Evolutionary conservation across 2,888 invertebrate species (phyloP), one percentile per base, ranked within the genome.

Genomic region (Dolichopus griseipennis): DNA sequence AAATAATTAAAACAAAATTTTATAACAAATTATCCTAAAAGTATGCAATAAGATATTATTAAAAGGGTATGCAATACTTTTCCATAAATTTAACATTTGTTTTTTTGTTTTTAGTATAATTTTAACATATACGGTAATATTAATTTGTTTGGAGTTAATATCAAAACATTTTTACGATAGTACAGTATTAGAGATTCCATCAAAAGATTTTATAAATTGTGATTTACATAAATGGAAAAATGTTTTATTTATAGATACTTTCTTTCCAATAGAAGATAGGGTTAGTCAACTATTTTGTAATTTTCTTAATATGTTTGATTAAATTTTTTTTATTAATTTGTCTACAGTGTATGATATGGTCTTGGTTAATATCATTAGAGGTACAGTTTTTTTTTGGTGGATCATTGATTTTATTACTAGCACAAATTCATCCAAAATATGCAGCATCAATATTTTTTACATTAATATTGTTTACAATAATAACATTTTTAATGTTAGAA

Each of bases 281-380:
- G 89, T 88, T 73, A 80, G 80, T 27, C 27, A 70, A 52, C 27
- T n/a, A 15, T 52, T 52, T 18, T 12, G 12, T 43, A 7, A 18
- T 52, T 52, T 52, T 37, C 12, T n/a, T n/a, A n/a, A n/a, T n/a
- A n/a, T n/a, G 37, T 37, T 37, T 27, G 27, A 27, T n/a, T 4
- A 20, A 15, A 22, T n/a, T 63, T 10, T 27, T 22, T 20, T 66
- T 41, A 10, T 8, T 62, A 15, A 41, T 71, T 70, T 67, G n/a
- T n/a, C n/a, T n/a, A 34, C 78, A 92, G 91, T 92, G 92, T 74
- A 89, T 91, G 89, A 83, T 90, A 67, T 87, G 91, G 84, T 90
- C 91, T 69, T 92, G 91, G 92, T 90, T 90, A 78, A 80, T 92
- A 66, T 88, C 90, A 0, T 85, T 88, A 74, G 91, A 92, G 79